These are phyloP conservation scores for Catostylus mosaicus DNA, from an alignment of 30 jellyfish, hydroid and myxozoan genomes.

Conservation along the genomic window DNA sequence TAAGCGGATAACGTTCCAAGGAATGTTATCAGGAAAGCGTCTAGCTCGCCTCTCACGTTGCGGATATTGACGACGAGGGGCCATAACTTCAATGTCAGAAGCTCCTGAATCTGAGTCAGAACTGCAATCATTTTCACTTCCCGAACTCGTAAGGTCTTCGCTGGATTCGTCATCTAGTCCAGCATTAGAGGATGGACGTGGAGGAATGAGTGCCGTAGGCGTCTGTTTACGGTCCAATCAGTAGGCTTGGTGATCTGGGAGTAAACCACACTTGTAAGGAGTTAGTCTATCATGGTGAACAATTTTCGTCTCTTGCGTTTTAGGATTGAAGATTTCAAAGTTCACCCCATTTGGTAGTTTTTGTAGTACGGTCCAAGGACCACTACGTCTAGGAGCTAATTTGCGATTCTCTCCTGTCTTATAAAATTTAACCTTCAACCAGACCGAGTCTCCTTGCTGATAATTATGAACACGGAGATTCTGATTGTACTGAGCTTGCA, in stretches of 20 bases:
- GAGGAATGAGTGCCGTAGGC: not conserved
- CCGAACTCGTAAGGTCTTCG: conserved; percentile 8
- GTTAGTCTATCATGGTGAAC: conserved; percentile 22
- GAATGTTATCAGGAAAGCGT: conserved; percentile 38
- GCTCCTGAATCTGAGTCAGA: too few species aligned
- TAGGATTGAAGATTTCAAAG: not conserved
- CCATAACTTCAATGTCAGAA: too few species aligned
- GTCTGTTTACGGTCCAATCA: not conserved
- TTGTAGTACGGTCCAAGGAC: too few species aligned
- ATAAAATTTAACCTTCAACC: conserved; percentile 42
- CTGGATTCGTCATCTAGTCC: conserved; percentile 15
- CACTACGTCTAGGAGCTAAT: too few species aligned
- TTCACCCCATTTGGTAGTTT: too few species aligned
- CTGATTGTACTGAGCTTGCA: conserved; percentile 50
- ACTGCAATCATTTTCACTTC: not conserved
- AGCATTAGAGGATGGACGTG: not conserved
- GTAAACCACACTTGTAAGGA: not conserved
- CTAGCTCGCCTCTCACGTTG: conserved; percentile 15
- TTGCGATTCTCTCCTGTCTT: too few species aligned
- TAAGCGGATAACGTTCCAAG: conserved; percentile 33
- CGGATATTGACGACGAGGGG: too few species aligned
- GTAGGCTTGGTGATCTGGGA: not conserved
- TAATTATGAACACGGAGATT: conserved; percentile 23
- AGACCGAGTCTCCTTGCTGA: conserved; percentile 31
- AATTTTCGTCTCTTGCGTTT: conserved; percentile 25